Base-by-base conservation (phyloP, 2,797 vertebrate species). In the Rhinoraja longicauda region DNA sequence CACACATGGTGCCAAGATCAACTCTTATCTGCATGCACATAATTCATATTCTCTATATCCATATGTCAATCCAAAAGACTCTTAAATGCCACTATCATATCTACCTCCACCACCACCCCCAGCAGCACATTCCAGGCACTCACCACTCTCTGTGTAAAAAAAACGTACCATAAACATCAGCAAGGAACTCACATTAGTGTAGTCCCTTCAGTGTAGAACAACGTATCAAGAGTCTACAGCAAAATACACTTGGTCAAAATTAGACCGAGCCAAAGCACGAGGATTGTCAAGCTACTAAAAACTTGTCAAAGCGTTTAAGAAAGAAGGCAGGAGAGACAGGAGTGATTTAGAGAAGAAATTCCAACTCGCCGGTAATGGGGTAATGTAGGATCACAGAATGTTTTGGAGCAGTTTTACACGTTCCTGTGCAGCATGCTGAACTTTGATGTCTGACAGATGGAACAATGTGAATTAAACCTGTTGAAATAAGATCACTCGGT, bases 401-500 rank as follows among this genome's bases (percentile, higher is more conserved):
- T 88, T 67, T 67, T 67, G 62, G n/a, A 88, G 64, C 21, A 45
- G 39, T 45, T 92, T 9, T n/a, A 29, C 1, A 75, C 39, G 39
- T n/a, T 75, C 39, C 21, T 29, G 24, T 75, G 45, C 45, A 75
- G 29, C 70, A 57, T 73, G 90, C 57, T 73, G 36, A 91, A 75
- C 90, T 57, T 92, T 91, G 39, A 73, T 72, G 90, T 9, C 67
- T 75, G 70, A 53, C 70, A 92, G 26, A 75, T 57, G 70, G 70
- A 92, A 92, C 36, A 6, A n/a, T 92, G 90, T 45, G 39, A 90
- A 53, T 53, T 53, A 53, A 90, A 72, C 15, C 88, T 72, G 32
- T 73, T 91, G 90, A 73, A 92, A 92, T 92, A 70, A 75, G 90
- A 92, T 92, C 72, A 12, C 70, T 92, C 26, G 57, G 26, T 19